Evolutionary conservation across 2,113 vertebrate species (phyloP).

Genomic region (Merops nubicus): DNA sequence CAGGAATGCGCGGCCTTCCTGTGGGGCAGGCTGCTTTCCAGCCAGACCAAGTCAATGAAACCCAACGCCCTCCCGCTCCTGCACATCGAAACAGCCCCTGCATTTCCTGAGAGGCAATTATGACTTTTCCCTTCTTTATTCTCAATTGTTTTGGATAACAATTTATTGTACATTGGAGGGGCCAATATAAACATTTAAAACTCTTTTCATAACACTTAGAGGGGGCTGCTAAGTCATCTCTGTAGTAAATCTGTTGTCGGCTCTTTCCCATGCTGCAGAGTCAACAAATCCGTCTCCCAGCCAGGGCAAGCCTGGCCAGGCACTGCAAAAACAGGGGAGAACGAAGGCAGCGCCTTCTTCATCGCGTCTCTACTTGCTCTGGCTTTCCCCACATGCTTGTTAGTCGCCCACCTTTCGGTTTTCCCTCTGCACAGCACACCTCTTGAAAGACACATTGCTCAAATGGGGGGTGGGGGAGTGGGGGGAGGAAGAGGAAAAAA

Average conservation of each 20-base stretch:
- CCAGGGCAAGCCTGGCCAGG: conserved; percentile 18
- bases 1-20: conserved; percentile 87
- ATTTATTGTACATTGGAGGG: conserved; percentile 62
- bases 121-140: conserved; percentile 73
- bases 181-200: conserved; percentile 65
- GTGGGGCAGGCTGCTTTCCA: conserved; percentile 83
- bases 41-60: conserved; percentile 80
- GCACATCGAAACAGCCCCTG: conserved; percentile 51
- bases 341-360: background rate
- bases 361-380: background rate
- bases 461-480: too few species aligned
- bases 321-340: conserved; percentile 31
- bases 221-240: conserved; percentile 60
- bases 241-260: conserved; percentile 60
- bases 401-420: background rate
- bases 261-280: conserved; percentile 70
- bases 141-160: conserved; percentile 74
- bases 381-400: background rate
- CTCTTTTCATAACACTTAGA: conserved; percentile 58
- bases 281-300: conserved; percentile 50
- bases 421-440: background rate
- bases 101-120: conserved; percentile 74
- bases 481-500: background rate
- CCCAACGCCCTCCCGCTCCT: conserved; percentile 69
- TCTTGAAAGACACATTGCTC: background rate